These are phyloP conservation scores for Bruchidius siliquastri DNA, from an alignment of 2,888 invertebrate species.

Conservation along the genomic window DNA sequence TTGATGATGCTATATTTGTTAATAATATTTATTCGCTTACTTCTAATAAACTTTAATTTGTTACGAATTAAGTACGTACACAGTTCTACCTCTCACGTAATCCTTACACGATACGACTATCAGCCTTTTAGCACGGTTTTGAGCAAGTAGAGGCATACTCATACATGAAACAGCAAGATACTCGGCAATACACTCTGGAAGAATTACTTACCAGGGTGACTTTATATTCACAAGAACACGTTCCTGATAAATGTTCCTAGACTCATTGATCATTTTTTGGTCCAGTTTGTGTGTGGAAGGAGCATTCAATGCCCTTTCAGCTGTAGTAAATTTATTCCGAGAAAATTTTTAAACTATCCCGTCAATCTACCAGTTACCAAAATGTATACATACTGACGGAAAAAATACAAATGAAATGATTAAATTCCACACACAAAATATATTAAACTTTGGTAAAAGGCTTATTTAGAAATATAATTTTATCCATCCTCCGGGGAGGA, in stretches of 20 bases:
- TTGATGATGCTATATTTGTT: conserved; percentile 14
- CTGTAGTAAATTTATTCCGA: too few relatives aligned
- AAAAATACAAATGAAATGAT: too few relatives aligned
- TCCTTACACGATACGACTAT: conserved; percentile 6
- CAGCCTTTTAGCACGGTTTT: conserved; percentile 32
- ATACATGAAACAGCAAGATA: conserved; percentile 23
- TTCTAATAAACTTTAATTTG: background rate
- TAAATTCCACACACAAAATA: too few relatives aligned
- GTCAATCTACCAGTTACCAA: too few relatives aligned
- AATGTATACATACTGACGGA: too few relatives aligned
- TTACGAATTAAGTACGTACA: background rate
- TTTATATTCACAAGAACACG: background rate
- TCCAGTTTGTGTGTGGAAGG: too few relatives aligned
- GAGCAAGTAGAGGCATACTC: conserved; percentile 39
- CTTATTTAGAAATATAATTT: too few relatives aligned
- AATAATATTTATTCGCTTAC: conserved; percentile 1
- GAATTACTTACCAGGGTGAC: background rate
- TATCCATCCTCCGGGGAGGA: too few relatives aligned
- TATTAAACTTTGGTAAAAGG: too few relatives aligned
- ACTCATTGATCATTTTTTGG: too few relatives aligned
- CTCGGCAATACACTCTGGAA: conserved; percentile 22
- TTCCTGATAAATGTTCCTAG: background rate
- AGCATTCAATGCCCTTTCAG: too few relatives aligned
- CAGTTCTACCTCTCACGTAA: background rate
- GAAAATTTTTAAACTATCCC: too few relatives aligned